A percentile compares a stretch with the other conserved stretches of the same genome.
These are phyloP conservation scores for Nyctereutes procyonoides DNA, from an alignment of 2,113 vertebrate species.

Conservation along the genomic window DNA sequence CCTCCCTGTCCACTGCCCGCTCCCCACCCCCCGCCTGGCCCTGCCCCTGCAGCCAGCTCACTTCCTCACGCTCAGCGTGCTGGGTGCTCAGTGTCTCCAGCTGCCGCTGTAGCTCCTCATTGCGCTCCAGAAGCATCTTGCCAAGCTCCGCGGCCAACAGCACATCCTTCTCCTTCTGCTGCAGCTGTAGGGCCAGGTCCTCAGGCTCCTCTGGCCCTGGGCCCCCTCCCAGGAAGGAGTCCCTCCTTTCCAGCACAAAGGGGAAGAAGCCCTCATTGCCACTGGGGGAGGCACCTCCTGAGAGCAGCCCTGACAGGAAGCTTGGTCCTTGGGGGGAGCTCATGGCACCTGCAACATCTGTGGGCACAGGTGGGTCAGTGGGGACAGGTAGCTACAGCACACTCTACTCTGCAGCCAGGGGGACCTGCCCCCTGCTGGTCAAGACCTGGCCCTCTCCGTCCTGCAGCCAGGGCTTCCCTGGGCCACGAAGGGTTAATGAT, in stretches of 20 bases:
- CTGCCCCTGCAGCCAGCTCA: constrained; percentile 54
- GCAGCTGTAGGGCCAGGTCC: constrained; percentile 82
- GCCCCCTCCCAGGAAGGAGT: constrained; percentile 77
- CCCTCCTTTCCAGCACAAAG: constrained; percentile 78
- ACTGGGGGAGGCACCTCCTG: constrained; percentile 73
- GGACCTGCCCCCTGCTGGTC: not conserved
- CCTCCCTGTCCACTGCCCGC: not conserved
- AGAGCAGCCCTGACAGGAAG: constrained; percentile 64
- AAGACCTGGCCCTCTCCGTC: not conserved
- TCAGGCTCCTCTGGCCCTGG: constrained; percentile 60
- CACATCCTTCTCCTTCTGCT: constrained; percentile 85
- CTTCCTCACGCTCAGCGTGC: constrained; percentile 79
- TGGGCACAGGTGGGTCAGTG: constrained; percentile 41
- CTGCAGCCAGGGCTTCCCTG: not conserved
- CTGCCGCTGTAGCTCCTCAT: constrained; percentile 81
- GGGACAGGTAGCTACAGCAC: not conserved
- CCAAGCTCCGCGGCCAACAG: constrained; percentile 84
- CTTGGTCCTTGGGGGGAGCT: constrained; percentile 61
- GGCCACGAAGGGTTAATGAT: constrained; percentile 49
- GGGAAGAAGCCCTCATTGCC: constrained; percentile 83
- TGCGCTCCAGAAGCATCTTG: constrained; percentile 85
- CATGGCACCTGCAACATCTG: constrained; percentile 69
- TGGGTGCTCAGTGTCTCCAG: constrained; percentile 77
- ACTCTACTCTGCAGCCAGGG: no score
- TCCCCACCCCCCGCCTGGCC: not conserved